Conservation (phyloP, 2,113 vertebrate species). For the Lates calcarifer region DNA sequence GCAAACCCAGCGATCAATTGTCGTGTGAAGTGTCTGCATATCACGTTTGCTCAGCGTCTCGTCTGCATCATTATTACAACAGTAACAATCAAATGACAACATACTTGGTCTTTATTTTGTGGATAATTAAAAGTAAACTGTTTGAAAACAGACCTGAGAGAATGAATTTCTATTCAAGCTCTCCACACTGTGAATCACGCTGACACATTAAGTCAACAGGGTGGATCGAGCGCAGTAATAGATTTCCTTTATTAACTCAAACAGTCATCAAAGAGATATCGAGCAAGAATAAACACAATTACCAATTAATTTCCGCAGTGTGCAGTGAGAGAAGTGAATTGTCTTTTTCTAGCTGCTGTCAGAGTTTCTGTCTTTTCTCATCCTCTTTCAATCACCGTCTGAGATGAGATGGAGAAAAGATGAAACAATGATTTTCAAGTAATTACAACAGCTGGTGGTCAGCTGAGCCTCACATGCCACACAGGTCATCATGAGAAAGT, state of each 20-base stretch:
- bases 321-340: neutral
- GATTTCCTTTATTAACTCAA: constrained; percentile 40
- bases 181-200: neutral
- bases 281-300: constrained; percentile 41
- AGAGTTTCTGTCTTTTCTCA: neutral
- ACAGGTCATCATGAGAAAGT: neutral
- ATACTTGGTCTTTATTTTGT: neutral
- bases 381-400: neutral
- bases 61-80: neutral
- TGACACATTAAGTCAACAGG: constrained; percentile 31
- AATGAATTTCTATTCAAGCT: constrained; percentile 5
- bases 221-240: constrained; percentile 11
- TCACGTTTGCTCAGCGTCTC: neutral
- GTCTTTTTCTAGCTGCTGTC: constrained; percentile 4
- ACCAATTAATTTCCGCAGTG: neutral
- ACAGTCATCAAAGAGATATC: constrained; percentile 25
- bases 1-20: neutral
- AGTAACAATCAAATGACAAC: neutral
- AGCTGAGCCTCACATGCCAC: neutral
- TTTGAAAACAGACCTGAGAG: constrained; percentile 12
- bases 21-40: neutral
- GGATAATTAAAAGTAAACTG: constrained; percentile 36
- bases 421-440: neutral
- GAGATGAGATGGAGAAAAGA: neutral
- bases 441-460: neutral